Evolutionary conservation across 2,797 vertebrate genomes (phyloP), one percentile per base, ranked within the genome.

Genomic region (Falco biarmicus): DNA sequence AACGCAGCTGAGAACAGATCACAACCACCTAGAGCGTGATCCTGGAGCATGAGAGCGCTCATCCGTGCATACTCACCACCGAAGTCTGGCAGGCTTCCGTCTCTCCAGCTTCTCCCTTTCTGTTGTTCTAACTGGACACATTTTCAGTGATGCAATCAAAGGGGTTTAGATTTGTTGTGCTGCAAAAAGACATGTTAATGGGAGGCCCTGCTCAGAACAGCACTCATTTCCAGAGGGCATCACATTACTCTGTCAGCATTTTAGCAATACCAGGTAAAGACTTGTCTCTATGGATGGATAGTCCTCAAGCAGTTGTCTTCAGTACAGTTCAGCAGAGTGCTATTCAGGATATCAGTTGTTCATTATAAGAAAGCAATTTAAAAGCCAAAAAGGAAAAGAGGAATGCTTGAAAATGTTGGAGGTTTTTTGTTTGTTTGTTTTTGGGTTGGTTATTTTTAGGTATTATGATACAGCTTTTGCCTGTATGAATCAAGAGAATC

Each of bases 51-150:
- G 7, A 2, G 0, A 79, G 51, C 77, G 3, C 20, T 89, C 54
- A 51, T 25, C 43, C 9, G 3, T 19, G 19, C 1, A 0, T 41
- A 48, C 13, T 54, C 15, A 59, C 12, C 2, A 4, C 1, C 2
- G 64, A 61, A 5, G 8, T 11, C 5, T 24, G 41, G 9, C 28
- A 81, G 29, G 4, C 4, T 64, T 1, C 34, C 2, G 66, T 84
- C 47, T 69, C 51, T 68, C 28, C 43, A 65, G 3, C 29, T 54
- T 34, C 29, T 65, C 29, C n/a, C 19, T 92, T 71, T 65, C 45
- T 69, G 1, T 73, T 73, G 11, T 78, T 87, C 32, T 61, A 14
- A 56, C 25, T 77, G 24, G 17, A 87, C 80, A 57, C 3, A 21
- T 77, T 83, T 85, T 77, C 31, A 53, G 5, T 61, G 48, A 39